A percentile compares a stretch with the other conserved stretches of the same genome.
These are phyloP conservation scores for Eulemur rufifrons DNA, from an alignment of 2,113 vertebrate species.

Conservation along the genomic window DNA sequence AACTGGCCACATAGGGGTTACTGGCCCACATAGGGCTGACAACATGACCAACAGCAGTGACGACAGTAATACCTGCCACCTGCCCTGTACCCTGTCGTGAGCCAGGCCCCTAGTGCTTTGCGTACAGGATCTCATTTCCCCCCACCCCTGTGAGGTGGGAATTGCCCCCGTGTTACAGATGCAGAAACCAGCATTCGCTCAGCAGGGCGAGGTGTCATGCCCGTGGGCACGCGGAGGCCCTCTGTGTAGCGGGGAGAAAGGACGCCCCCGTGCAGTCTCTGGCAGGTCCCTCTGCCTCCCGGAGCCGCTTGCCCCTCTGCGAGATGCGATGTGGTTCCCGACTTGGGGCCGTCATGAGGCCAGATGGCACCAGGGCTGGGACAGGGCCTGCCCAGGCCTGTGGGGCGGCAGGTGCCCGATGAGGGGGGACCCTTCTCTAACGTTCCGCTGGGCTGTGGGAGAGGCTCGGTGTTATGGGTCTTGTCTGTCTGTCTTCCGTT, in stretches of 20 bases:
- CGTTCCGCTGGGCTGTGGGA: neutral
- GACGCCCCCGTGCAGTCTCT: fast-evolving
- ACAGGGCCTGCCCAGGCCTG: fast-evolving
- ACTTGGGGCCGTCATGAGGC: neutral
- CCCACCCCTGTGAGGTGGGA: fast-evolving
- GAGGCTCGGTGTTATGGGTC: fast-evolving
- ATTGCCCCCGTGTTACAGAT: neutral
- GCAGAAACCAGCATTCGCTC: neutral
- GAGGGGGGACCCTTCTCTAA: fast-evolving
- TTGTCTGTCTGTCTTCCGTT: no score
- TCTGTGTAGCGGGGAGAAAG: fast-evolving
- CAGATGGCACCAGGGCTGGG: neutral
- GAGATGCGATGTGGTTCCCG: neutral
- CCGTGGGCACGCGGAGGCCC: neutral
- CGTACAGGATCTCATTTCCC: neutral
- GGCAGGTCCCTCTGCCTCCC: neutral
- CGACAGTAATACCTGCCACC: fast-evolving
- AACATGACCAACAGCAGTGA: fast-evolving
- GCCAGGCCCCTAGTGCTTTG: neutral
- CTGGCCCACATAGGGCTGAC: no score
- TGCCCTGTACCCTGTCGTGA: fast-evolving
- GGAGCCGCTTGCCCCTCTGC: neutral
- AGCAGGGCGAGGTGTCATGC: neutral
- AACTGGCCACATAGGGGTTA: no score
- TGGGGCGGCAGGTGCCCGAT: neutral